These are phyloP conservation scores for Fragum fragum DNA, from an alignment of 2,888 invertebrate genomes.

Conservation along the genomic window DNA sequence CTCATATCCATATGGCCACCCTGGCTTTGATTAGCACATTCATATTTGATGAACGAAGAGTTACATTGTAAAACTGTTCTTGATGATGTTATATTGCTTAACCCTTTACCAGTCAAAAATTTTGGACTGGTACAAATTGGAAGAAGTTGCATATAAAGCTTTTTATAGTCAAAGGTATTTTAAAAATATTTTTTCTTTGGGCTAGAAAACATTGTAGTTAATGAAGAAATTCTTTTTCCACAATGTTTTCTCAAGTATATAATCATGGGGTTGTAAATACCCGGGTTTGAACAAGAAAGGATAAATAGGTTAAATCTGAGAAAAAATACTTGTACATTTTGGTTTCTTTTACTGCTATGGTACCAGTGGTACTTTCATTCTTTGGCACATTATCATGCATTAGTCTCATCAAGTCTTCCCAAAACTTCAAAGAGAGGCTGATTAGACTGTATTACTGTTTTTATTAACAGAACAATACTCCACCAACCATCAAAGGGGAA, in stretches of 20 bases:
- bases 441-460: conserved; percentile 31
- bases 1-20: conserved; percentile 11
- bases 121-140: too few relatives aligned
- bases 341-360: neutral
- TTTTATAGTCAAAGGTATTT: too few relatives aligned
- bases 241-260: too few relatives aligned
- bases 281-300: too few relatives aligned
- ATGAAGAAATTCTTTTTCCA: too few relatives aligned
- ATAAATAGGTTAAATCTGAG: too few relatives aligned
- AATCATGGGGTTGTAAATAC: too few relatives aligned
- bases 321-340: too few relatives aligned
- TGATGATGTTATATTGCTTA: neutral
- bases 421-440: conserved; percentile 22
- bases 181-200: too few relatives aligned
- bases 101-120: too few relatives aligned
- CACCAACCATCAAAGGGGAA: conserved; percentile 21
- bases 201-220: too few relatives aligned
- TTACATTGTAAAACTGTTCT: conserved; percentile 6
- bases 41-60: conserved; percentile 1
- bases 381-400: conserved; percentile 6
- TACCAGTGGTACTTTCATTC: conserved; percentile 14
- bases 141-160: too few relatives aligned
- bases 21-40: conserved; percentile 19
- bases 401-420: conserved; percentile 18
- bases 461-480: conserved; percentile 31